Evolutionary conservation across 2,888 invertebrate species (phyloP).

Genomic region (Sesamia inferens): DNA sequence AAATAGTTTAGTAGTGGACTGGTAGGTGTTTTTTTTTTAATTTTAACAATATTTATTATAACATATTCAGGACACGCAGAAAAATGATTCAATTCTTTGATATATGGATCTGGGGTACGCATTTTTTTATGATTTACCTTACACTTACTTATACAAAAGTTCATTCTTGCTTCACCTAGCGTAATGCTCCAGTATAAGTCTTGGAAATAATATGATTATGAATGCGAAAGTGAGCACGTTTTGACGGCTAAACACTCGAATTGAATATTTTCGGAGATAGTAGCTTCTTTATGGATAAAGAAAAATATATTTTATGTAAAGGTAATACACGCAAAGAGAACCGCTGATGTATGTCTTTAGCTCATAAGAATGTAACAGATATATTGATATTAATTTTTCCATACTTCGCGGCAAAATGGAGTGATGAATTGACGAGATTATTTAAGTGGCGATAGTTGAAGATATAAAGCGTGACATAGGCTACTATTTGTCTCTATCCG

Average conservation of each 20-base stretch:
- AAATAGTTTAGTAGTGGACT: conserved; percentile 60
- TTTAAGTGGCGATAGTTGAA: too few relatives aligned
- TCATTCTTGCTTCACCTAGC: not conserved
- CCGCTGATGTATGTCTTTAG: not conserved
- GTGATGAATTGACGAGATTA: too few relatives aligned
- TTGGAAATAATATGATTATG: conserved; percentile 4
- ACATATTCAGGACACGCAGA: not conserved
- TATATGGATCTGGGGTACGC: not conserved
- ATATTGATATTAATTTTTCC: too few relatives aligned
- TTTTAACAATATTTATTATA: not conserved
- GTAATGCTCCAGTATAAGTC: not conserved
- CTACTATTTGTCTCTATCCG: too few relatives aligned
- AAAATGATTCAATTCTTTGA: not conserved
- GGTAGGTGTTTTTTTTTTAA: not conserved
- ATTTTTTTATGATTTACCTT: too few relatives aligned
- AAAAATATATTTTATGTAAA: not conserved
- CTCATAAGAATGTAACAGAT: not conserved
- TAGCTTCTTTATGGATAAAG: not conserved
- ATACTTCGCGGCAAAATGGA: too few relatives aligned
- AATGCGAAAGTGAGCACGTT: conserved; percentile 13
- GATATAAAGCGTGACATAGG: too few relatives aligned
- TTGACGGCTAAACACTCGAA: not conserved
- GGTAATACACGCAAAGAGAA: not conserved
- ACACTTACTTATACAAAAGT: not conserved
- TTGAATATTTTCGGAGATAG: not conserved